phyloP scores from a whole-genome alignment of 2,797 vertebrate genomes.

The Hemibagrus guttatus region DNA sequence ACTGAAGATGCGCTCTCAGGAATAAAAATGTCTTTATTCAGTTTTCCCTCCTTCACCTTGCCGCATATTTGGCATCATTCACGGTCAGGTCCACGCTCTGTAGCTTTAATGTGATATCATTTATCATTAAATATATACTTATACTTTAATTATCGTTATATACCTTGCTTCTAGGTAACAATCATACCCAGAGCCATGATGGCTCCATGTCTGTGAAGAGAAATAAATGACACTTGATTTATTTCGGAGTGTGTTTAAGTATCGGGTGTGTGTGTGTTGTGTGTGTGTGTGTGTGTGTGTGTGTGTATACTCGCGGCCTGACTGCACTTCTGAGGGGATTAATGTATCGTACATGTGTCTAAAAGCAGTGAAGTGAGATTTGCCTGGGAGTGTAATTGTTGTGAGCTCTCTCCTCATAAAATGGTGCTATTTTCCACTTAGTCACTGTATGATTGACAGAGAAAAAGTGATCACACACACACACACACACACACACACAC shows the following conservation, averaged over 20 bases:
- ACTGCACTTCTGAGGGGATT: no score
- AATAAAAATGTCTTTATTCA: background rate
- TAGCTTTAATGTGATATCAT: background rate
- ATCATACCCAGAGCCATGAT: no score
- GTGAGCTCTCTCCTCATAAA: background rate
- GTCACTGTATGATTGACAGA: background rate
- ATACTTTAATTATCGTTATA: background rate
- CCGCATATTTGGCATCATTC: background rate
- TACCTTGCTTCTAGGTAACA: background rate
- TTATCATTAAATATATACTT: no score
- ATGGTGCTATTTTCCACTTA: background rate
- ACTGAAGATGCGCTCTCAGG: background rate
- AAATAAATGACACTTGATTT: background rate
- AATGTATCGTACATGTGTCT: background rate
- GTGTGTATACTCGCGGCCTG: background rate
- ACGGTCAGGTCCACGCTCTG: background rate
- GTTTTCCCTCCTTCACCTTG: background rate
- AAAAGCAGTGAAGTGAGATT: background rate
- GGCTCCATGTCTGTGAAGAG: background rate
- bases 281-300: background rate
- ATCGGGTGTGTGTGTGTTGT: background rate
- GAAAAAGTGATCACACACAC: background rate
- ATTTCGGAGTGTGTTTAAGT: background rate
- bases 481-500: slow-evolving; percentile 10
- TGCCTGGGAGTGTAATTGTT: background rate